Evolutionary conservation across 1,140 invertebrate genomes (phyloP).

Genomic region (Drosophila navojoa): DNA sequence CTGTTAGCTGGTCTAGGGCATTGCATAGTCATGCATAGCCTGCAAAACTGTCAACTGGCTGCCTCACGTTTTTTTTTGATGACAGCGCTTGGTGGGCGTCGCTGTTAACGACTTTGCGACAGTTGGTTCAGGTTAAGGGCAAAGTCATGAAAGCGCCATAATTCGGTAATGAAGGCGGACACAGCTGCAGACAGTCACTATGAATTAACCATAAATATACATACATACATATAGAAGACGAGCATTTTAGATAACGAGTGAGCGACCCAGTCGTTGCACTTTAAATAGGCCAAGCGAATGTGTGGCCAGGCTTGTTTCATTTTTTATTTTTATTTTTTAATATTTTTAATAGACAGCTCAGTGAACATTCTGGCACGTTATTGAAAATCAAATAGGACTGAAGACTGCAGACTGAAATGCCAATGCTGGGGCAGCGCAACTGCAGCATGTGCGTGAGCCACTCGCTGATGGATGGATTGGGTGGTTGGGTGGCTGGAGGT

Average conservation of each 20-base stretch:
- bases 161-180: conserved; percentile 32
- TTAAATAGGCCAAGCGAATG: conserved; percentile 29
- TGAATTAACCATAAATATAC: not conserved
- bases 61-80: conserved; percentile 34
- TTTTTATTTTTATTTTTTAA: too few relatives aligned
- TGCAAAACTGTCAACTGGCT: not conserved
- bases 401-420: conserved; percentile 8
- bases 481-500: not conserved
- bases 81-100: conserved; percentile 7
- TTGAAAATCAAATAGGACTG: conserved; percentile 29
- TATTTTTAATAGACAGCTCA: conserved; percentile 12
- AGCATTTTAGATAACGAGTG: conserved; percentile 41
- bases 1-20: conserved; percentile 2
- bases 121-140: conserved; percentile 15
- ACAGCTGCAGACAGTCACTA: conserved; percentile 6
- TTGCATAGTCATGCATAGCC: not conserved
- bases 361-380: conserved; percentile 51
- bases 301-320: not conserved
- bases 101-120: conserved; percentile 18
- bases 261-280: conserved; percentile 6
- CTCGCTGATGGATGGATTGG: conserved; percentile 17
- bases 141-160: conserved; percentile 7
- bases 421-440: conserved; percentile 38
- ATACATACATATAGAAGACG: not conserved
- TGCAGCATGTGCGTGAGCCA: conserved; percentile 46